Evolutionary conservation across 2,797 vertebrate species (phyloP), one percentile per base, ranked within the genome.

Genomic region (Lemur catta): DNA sequence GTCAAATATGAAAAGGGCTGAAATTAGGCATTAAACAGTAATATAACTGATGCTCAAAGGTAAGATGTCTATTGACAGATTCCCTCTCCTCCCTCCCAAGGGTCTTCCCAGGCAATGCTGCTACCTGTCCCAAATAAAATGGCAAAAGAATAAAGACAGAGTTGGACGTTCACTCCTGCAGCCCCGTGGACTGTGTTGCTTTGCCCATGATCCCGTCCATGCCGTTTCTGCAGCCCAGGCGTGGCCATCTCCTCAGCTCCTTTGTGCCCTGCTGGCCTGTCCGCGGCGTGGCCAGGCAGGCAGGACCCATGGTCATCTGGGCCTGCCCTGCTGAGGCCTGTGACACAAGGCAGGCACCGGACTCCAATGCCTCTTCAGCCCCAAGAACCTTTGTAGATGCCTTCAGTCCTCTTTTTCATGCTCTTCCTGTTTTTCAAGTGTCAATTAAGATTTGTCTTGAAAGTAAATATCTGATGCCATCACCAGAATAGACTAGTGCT

Each of bases 121-220:
- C 86, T 97, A 87, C 90, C 85, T 96, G 96, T 85, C 78, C 88
- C 94, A 87, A 97, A 94, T 96, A 0, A 7, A 91, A 84, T 30
- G 59, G 35, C 65, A 24, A 92, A 95, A 96, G 93, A 97, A 96
- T 82, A 93, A 97, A 89, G 41, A 93, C 67, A 79, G 0, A 3
- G n/a, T 94, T 94, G 75, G 97, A 96, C 71, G 95, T 96, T 81
- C 55, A 95, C 50, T 88, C 69, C 63, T 96, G 82, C 89, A 96
- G 72, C n/a, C 0, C 8, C 61, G 41, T 57, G 93, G 61, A 84
- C 96, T 80, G 0, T 97, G 93, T 35, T 92, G 24, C n/a, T 93
- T 90, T 92, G 61, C 35, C 50, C 8, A 2, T 18, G 11, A 15
- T 79, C 84, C 78, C 6, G 4, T 63, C 61, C 87, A 20, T 26